These are phyloP conservation scores for Geococcyx californianus DNA, from an alignment of 2,113 vertebrate species.

Conservation along the genomic window DNA sequence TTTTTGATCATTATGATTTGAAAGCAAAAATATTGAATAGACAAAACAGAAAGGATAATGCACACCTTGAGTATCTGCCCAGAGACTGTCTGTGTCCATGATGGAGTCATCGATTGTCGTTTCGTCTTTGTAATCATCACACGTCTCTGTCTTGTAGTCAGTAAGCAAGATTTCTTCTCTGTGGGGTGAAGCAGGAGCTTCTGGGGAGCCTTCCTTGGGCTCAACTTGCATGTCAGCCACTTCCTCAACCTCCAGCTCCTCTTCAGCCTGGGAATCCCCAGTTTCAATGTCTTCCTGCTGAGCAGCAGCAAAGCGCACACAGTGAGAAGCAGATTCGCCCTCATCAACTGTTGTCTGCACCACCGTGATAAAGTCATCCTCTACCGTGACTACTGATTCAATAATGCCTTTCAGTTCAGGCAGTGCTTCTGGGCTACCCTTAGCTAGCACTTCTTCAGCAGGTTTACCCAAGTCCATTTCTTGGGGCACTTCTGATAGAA, in stretches of 20 bases:
- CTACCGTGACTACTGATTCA: conserved; percentile 95
- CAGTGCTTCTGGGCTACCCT: conserved; percentile 53
- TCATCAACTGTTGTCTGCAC: conserved; percentile 94
- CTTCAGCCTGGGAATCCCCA: conserved; percentile 69
- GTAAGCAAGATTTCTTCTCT: conserved; percentile 78
- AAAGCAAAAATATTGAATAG: conserved; percentile 54
- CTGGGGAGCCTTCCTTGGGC: conserved; percentile 78
- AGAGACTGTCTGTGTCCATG: conserved; percentile 95
- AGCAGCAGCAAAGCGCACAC: conserved; percentile 89
- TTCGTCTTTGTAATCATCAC: conserved; percentile 93
- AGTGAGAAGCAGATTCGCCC: conserved; percentile 89
- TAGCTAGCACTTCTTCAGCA: conserved; percentile 48
- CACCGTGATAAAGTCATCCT: conserved; percentile 97
- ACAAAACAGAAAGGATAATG: conserved; percentile 71
- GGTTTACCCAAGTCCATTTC: conserved; percentile 57
- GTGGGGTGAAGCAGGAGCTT: conserved; percentile 80
- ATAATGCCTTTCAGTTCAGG: conserved; percentile 84
- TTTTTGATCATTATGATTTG: conserved; percentile 49
- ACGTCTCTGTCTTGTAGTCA: conserved; percentile 88
- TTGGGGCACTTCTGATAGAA: conserved; percentile 63
- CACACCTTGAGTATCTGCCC: conserved; percentile 98
- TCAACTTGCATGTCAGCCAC: conserved; percentile 80
- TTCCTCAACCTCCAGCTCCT: conserved; percentile 68
- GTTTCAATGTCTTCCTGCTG: conserved; percentile 76
- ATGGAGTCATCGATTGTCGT: conserved; percentile 98